Evolutionary conservation across 2,113 vertebrate genomes (phyloP).

Genomic region (Ictidomys tridecemlineatus): DNA sequence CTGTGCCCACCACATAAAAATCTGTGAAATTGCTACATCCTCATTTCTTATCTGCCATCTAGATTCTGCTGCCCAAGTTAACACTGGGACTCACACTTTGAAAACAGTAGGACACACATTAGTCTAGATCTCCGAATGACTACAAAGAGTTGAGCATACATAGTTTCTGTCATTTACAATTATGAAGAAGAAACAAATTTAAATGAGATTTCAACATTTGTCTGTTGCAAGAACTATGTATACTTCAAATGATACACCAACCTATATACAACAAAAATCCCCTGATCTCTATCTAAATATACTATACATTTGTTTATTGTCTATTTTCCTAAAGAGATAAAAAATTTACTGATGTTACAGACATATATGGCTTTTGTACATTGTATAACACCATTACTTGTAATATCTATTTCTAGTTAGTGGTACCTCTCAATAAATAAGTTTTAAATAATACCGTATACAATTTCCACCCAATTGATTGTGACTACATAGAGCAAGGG

Average conservation of each 20-base stretch:
- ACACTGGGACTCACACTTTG: neutral
- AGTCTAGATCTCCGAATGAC: neutral
- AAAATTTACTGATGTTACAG: neutral
- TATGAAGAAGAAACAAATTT: neutral
- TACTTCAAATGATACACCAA: neutral
- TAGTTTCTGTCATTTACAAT: neutral
- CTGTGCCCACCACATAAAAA: neutral
- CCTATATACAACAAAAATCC: neutral
- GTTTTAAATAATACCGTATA: neutral
- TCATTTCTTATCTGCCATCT: neutral
- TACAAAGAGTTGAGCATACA: neutral
- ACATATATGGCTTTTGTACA: neutral
- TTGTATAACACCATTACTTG: neutral
- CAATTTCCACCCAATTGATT: neutral
- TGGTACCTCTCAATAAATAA: neutral
- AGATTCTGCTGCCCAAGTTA: neutral
- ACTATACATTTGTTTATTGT: neutral
- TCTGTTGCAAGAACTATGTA: neutral
- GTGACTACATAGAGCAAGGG: neutral
- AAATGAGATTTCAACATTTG: neutral
- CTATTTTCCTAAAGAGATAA: neutral
- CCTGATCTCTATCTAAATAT: neutral
- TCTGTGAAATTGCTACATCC: neutral
- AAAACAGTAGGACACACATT: neutral
- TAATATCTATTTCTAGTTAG: neutral